Evolutionary conservation across 2,113 vertebrate genomes (phyloP).

Genomic region (Carassius carassius): DNA sequence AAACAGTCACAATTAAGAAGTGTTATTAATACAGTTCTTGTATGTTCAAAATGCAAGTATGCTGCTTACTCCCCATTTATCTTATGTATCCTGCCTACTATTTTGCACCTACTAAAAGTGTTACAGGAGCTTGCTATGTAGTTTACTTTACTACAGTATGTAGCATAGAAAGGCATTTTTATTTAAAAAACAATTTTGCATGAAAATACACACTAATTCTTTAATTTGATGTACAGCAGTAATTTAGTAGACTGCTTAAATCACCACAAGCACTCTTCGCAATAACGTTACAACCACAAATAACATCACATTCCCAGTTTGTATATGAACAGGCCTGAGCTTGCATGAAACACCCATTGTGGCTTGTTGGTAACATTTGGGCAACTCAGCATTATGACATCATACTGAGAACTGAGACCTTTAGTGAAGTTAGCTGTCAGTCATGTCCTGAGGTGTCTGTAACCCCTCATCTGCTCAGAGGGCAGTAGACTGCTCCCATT

Average conservation of each 20-base stretch:
- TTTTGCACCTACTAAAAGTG: background rate
- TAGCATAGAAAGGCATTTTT: background rate
- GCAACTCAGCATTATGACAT: background rate
- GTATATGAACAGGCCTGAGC: background rate
- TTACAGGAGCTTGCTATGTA: background rate
- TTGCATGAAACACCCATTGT: background rate
- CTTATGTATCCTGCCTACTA: background rate
- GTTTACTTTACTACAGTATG: background rate
- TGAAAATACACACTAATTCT: background rate
- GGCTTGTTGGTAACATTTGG: background rate
- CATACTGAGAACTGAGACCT: background rate
- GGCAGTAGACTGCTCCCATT: conserved; percentile 1
- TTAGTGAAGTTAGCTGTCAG: background rate
- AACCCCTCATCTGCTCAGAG: background rate
- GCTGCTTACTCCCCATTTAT: background rate
- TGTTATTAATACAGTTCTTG: background rate
- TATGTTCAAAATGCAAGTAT: background rate
- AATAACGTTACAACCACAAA: background rate
- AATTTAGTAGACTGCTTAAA: background rate
- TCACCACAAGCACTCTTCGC: background rate
- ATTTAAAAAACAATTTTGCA: background rate
- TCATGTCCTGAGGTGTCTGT: conserved; percentile 4
- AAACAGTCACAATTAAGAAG: background rate
- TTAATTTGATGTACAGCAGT: background rate
- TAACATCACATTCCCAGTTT: background rate